These are phyloP conservation scores for Drosophila monieri DNA, from an alignment of 2,888 invertebrate genomes.

Conservation along the genomic window DNA sequence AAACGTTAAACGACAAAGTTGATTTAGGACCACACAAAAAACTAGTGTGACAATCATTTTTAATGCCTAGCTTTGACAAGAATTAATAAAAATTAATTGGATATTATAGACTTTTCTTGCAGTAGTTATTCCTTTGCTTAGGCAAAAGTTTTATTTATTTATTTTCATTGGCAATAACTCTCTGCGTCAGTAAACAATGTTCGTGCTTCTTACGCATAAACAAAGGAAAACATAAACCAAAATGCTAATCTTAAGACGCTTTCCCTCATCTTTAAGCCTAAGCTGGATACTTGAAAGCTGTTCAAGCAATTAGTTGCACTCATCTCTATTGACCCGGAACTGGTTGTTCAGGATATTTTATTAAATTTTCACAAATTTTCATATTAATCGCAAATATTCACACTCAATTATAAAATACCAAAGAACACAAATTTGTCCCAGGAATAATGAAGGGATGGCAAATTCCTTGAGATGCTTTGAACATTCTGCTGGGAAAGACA, in stretches of 20 bases:
- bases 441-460: slow-evolving; percentile 66
- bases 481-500: slow-evolving; percentile 36
- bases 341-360: slow-evolving; percentile 51
- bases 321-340: slow-evolving; percentile 42
- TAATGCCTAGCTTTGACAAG: neutral
- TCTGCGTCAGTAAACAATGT: slow-evolving; percentile 21
- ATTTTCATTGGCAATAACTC: slow-evolving; percentile 17
- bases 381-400: slow-evolving; percentile 78
- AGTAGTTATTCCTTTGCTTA: too few relatives aligned
- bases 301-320: slow-evolving; percentile 67
- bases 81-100: neutral
- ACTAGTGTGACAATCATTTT: neutral
- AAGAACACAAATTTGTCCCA: slow-evolving; percentile 71
- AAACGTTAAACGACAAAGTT: slow-evolving; percentile 30
- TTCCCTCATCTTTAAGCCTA: slow-evolving; percentile 61
- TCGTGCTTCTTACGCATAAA: slow-evolving; percentile 27
- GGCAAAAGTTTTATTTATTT: neutral
- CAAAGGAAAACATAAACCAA: slow-evolving; percentile 9
- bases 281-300: slow-evolving; percentile 61
- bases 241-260: slow-evolving; percentile 14
- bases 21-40: slow-evolving; percentile 14
- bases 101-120: neutral
- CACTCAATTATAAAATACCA: slow-evolving; percentile 82
- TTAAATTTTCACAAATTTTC: slow-evolving; percentile 78
- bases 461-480: slow-evolving; percentile 60